A percentile compares a stretch with the other conserved stretches of the same genome.
Conservation (phyloP, 1,140 invertebrate species). For the Tenebrio molitor region DNA sequence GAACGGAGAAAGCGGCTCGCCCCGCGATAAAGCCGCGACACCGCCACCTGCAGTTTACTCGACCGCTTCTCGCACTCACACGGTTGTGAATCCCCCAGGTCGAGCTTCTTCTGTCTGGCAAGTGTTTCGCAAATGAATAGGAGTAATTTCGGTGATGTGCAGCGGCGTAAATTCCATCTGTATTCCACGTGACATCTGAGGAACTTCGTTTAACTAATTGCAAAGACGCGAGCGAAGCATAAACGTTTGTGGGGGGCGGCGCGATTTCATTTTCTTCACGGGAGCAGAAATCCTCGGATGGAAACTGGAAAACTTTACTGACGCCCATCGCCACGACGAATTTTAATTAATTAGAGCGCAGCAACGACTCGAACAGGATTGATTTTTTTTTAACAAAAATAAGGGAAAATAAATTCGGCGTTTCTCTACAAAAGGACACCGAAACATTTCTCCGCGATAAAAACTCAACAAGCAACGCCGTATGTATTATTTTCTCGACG, state of each 20-base stretch:
- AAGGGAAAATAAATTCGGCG: no score
- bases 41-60: slow-evolving; percentile 8
- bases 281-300: background rate
- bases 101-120: background rate
- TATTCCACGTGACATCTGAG: slow-evolving; percentile 44
- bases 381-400: no score
- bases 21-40: background rate
- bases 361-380: background rate
- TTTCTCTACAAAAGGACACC: no score
- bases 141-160: slow-evolving; percentile 39
- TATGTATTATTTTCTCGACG: no score
- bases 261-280: slow-evolving; percentile 24
- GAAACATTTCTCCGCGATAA: no score
- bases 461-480: no score
- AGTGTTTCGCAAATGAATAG: slow-evolving; percentile 23
- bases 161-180: slow-evolving; percentile 35
- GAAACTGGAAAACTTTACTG: slow-evolving; percentile 36
- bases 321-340: slow-evolving; percentile 1
- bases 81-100: no score
- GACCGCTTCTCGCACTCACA: no score
- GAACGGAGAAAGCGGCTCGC: background rate
- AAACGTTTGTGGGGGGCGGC: slow-evolving; percentile 21
- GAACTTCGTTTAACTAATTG: slow-evolving; percentile 45
- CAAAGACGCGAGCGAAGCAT: slow-evolving; percentile 43
- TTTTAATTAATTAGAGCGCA: slow-evolving; percentile 23